Percentiles rank a stretch among this genome's conserved stretches.
Conservation (phyloP, 2,797 vertebrate species). For the Botia kubotai region DNA sequence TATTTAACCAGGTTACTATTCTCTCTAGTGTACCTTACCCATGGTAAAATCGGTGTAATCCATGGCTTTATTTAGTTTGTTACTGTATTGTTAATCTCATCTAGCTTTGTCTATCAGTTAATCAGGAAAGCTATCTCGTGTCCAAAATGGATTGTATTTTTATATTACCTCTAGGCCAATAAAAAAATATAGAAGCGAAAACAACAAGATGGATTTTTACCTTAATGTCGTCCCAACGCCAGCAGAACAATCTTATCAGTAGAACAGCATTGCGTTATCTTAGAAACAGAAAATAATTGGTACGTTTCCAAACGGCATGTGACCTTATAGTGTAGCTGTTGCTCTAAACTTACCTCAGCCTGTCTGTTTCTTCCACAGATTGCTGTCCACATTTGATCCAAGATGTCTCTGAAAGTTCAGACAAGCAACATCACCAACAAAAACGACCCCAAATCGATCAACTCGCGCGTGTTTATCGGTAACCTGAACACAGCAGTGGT, state of each 20-base stretch:
- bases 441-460: conserved; percentile 95
- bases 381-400: conserved; percentile 63
- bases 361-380: conserved; percentile 43
- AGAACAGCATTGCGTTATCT: not conserved
- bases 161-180: not conserved
- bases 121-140: not conserved
- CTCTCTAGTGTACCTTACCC: no score
- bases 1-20: no score
- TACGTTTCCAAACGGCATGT: not conserved
- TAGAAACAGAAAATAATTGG: not conserved
- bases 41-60: not conserved
- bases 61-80: not conserved
- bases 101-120: not conserved
- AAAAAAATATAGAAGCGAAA: not conserved
- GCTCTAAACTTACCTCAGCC: not conserved
- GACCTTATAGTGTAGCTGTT: not conserved
- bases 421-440: conserved; percentile 97
- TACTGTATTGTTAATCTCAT: not conserved
- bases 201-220: not conserved
- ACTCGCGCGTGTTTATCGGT: conserved; percentile 94
- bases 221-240: not conserved
- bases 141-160: not conserved
- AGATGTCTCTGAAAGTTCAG: conserved; percentile 92
- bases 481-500: conserved; percentile 94
- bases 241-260: not conserved